Conservation (phyloP, 2,797 vertebrate species). For the Acestrorhynchus altus region DNA sequence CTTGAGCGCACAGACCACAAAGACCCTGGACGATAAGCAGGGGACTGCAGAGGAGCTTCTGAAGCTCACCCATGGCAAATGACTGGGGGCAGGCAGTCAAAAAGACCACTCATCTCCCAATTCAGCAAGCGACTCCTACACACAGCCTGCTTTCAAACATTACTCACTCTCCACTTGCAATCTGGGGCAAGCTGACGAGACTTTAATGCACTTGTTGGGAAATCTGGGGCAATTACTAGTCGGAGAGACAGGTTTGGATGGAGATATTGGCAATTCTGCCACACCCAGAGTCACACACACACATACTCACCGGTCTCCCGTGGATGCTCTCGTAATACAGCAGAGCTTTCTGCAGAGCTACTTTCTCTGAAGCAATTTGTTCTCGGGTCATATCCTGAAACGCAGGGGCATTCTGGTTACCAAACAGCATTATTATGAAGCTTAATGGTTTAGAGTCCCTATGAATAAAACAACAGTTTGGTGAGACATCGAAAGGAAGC, state of each 20-base stretch:
- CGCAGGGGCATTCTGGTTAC: conserved; percentile 43
- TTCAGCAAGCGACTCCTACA: conserved; percentile 7
- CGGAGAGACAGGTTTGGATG: background rate
- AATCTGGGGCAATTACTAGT: background rate
- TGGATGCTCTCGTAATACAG: conserved; percentile 96
- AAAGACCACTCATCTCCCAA: background rate
- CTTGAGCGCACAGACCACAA: background rate
- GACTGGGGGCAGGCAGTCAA: background rate
- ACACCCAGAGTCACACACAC: background rate
- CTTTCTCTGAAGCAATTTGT: conserved; percentile 93
- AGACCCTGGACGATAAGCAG: too few species aligned
- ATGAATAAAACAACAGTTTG: background rate
- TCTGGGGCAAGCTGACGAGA: conserved; percentile 59
- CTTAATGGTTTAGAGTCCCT: background rate
- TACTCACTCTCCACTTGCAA: conserved; percentile 59
- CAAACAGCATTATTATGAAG: conserved; percentile 1
- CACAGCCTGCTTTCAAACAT: conserved; percentile 39
- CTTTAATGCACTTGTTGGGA: conserved; percentile 12
- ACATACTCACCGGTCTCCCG: conserved; percentile 89
- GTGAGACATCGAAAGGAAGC: background rate
- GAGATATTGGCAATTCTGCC: background rate
- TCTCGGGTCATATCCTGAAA: conserved; percentile 97
- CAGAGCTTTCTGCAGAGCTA: conserved; percentile 93
- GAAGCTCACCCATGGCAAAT: background rate
- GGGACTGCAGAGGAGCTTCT: background rate